phyloP scores from a whole-genome alignment of 2,888 invertebrate species.

The Zaprionus obscuricornis region DNA sequence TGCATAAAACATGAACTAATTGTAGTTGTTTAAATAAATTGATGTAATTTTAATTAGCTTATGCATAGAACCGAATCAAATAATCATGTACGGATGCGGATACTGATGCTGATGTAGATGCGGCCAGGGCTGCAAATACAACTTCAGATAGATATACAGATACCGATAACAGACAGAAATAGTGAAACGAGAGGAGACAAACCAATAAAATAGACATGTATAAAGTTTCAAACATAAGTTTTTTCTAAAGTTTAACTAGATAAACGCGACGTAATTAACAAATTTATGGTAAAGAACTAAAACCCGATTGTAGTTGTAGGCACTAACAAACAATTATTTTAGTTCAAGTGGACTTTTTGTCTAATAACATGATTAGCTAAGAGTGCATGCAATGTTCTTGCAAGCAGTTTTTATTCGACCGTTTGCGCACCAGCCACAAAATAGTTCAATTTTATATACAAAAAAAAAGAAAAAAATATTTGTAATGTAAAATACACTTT shows the following conservation, averaged over 20 bases:
- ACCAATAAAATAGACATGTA: constrained; percentile 45
- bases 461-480: constrained; percentile 5
- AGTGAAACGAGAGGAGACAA: constrained; percentile 25
- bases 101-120: too few species aligned
- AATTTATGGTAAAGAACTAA: constrained; percentile 53
- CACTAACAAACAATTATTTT: constrained; percentile 43
- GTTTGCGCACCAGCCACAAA: constrained; percentile 37
- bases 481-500: constrained; percentile 39
- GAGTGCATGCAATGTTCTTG: constrained; percentile 33
- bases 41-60: constrained; percentile 62
- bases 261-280: constrained; percentile 66
- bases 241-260: constrained; percentile 61
- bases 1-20: constrained; percentile 62
- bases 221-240: constrained; percentile 56
- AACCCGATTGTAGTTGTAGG: constrained; percentile 41
- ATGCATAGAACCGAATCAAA: constrained; percentile 48
- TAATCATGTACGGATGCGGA: too few species aligned
- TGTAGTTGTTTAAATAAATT: constrained; percentile 63
- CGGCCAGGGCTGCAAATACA: too few species aligned
- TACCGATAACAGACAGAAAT: constrained; percentile 23
- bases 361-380: constrained; percentile 19
- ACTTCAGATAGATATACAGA: constrained; percentile 21
- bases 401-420: constrained; percentile 27
- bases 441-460: constrained; percentile 54
- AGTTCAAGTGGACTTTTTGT: constrained; percentile 35